Evolutionary conservation across 2,888 invertebrate genomes (phyloP), one percentile per base, ranked within the genome.

Genomic region (Morpho achilles): DNA sequence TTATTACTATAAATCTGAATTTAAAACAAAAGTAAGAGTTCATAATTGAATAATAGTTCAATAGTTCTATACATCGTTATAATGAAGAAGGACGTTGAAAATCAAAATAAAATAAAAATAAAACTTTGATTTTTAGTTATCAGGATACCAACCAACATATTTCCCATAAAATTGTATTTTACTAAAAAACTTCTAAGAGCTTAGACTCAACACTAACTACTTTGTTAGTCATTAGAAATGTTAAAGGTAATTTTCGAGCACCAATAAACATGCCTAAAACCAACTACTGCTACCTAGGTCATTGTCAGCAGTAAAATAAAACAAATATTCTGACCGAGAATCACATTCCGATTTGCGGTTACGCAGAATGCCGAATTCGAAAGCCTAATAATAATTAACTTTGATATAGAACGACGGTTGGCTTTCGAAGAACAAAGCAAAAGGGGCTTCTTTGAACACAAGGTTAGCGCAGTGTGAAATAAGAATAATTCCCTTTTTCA

Each of bases 401-500:
- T 75, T 74, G 72, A 75, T 75, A 72, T 71, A 69, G 75, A 73
- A 71, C 72, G 64, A 60, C 62, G 64, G 65, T 66, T 66, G 67
- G 79, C 77, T 82, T 75, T 74, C 70, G 67, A 67, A 65, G 67
- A 71, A 80, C 77, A 83, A 83, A 82, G 77, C 69, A 67, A 64
- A 68, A 67, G 73, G 72, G 76, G 72, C 69, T 72, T 74, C 74
- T 75, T 75, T 74, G 72, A 76, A 75, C 74, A 59, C 64, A 69
- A 71, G 72, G 66, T 73, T 71, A 71, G 75, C 73, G 75, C 73
- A 75, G 80, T 81, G 75, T 75, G 71, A 72, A 83, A 83, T 84
- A 86, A 83, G 74, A 84, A 87, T 83, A 86, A 86, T 86, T 83
- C 74, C 71, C 76, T 79, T 79, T 84, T 84, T 82, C 82, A 76